Evolutionary conservation across 2,888 invertebrate species (phyloP), one percentile per base, ranked within the genome.

Genomic region (Amphimallon solstitiale): DNA sequence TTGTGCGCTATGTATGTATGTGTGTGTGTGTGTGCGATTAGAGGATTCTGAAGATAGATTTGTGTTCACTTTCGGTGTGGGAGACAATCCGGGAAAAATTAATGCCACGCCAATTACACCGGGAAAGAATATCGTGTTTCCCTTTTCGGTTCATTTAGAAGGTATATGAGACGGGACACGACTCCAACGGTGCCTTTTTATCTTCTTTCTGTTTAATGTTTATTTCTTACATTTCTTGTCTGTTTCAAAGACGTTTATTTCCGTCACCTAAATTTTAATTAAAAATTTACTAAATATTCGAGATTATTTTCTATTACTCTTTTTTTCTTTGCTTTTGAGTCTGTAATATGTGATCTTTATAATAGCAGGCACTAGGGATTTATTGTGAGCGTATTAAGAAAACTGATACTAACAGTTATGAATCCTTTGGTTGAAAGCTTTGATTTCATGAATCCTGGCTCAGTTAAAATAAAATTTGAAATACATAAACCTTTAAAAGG

Each of bases 71-170:
- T 35, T 15, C 38, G 12, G 37, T 10, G 29, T 12, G 6, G 10
- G 40, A 56, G 56, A 43, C 56, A 56, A 56, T 56, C 43, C 43
- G 56, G 40, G 56, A 43, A 56, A 43, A 56, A 56, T 56, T 56
- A 56, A 56, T 56, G 43, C 56, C 56, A 56, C 56, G 56, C 56
- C 56, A 56, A 56, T 56, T 56, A 56, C 43, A 56, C 56, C 56
- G 43, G 56, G 40, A 56, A 23, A 40, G 56, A 29, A 43, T 56
- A 56, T 56, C 56, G 23, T 43, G 15, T 56, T 56, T 56, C 56
- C 43, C 40, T 15, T 12, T 56, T 56, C 56, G 56, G 56, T 43
- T 56, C 56, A 56, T 56, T 56, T 56, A 56, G 12, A 10, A 40
- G 23, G 40, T 29, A 56, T 14, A 56, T 56, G 56, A 56, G 56